Base-by-base conservation (phyloP, 2,888 invertebrate species). In the Parnassius glacialis region DNA sequence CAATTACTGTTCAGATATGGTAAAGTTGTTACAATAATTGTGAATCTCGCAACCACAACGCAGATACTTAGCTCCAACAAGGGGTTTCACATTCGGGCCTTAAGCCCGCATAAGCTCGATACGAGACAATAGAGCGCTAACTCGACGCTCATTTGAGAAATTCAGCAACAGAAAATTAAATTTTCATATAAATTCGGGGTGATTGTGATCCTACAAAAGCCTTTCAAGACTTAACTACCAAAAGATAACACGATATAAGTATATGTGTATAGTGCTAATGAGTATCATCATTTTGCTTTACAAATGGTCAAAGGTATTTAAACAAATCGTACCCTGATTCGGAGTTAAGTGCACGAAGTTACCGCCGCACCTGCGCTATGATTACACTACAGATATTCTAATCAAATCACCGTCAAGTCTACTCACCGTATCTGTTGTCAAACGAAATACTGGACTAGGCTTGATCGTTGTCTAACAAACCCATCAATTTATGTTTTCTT, bases 121-220 rank as follows among this genome's bases (percentile, higher is more conserved):
- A 75, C 76, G 78, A 86, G 81, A 89, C 88, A 90, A 87, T 86
- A 80, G 84, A 81, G 79, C 79, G 81, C 81, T 81, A 85, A 84
- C 84, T 85, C 82, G 63, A 72, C 81, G 80, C 79, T 79, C 74
- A 80, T 87, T 87, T 80, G 81, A 79, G 84, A 84, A 83, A 83
- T 84, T 85, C 83, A 82, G 83, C 83, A 81, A 84, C 85, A 80
- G 84, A 85, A 87, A 86, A 89, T 89, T 89, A 82, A 89, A 88
- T 88, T 87, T 90, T 89, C 87, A 86, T 88, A 87, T 84, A 85
- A 85, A 85, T 88, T 84, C 78, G 69, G 78, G 76, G 81, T 75
- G 73, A 74, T 78, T 76, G 79, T 81, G 83, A 87, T 87, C 85
- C 84, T 76, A 82, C 80, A 80, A 85, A 85, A 87, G 86, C 84